Evolutionary conservation across 2,888 invertebrate genomes (phyloP), one percentile per base, ranked within the genome.

Genomic region (Blomia tropicalis): DNA sequence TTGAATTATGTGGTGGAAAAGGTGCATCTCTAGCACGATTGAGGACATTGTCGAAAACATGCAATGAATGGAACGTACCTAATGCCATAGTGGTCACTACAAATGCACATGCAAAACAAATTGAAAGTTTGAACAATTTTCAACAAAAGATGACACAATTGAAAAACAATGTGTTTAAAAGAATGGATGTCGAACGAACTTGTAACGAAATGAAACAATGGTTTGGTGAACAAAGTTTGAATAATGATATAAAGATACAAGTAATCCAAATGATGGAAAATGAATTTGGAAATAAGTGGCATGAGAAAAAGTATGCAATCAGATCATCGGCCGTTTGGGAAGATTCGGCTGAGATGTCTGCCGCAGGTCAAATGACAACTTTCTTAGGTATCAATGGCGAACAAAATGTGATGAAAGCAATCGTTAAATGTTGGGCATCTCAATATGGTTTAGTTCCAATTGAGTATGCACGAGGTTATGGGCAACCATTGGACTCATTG

Each of bases 351-450:
- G 84, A 84, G 58, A 75, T 84, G 14, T 87, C 87, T 0, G 82
- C 84, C 3, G 88, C 88, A 0, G 88, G 88, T 1, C 88, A 89
- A 75, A 84, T 88, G 74, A 82, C 82, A 65, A 86, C 86, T 0
- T 79, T 82, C 65, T 76, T 89, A 3, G 85, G 86, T 1, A 80
- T 85, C 62, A 72, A 71, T 44, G 51, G 51, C 51, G 17, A 43
- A 4, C 17, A 32, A 4, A 19, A 32, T 32, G 17, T 58, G 36
- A 22, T 4, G 17, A 7, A 4, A 4, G 17, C 58, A 19, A 25
- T 58, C 5, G 36, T 58, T n/a, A 53, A 63, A 25, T 64, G 66
- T 32, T 53, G 60, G 59, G 82, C 81, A 0, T 89, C 88, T 0
- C 79, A 86, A 67, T 88, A 82, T 71, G 79, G 83, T 0, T 81